These are phyloP conservation scores for Nothura maculosa DNA, from an alignment of 2,797 vertebrate genomes.

Conservation along the genomic window DNA sequence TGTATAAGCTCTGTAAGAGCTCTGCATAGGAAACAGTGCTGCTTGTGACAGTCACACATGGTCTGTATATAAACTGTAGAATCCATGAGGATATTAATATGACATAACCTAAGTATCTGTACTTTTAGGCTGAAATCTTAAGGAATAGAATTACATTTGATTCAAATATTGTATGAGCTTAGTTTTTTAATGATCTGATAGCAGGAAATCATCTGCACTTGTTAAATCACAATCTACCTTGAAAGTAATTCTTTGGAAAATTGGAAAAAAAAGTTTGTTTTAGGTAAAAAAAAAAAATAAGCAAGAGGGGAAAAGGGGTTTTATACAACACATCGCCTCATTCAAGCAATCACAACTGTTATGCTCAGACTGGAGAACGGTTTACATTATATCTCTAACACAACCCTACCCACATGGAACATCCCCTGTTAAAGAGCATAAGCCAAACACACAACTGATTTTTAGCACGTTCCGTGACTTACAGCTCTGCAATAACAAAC, in stretches of 20 bases:
- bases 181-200: neutral
- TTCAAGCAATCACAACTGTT: neutral
- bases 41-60: rapidly evolving
- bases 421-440: neutral
- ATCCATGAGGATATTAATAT: neutral
- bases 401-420: neutral
- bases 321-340: neutral
- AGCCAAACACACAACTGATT: neutral
- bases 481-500: neutral
- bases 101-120: neutral
- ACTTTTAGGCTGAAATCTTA: neutral
- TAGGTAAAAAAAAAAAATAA: neutral
- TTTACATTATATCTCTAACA: slow-evolving; percentile 16
- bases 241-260: neutral
- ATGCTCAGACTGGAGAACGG: neutral
- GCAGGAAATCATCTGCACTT: neutral
- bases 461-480: neutral
- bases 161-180: neutral
- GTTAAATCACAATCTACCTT: neutral
- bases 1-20: neutral
- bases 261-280: neutral
- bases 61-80: neutral
- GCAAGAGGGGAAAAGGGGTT: neutral
- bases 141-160: neutral
- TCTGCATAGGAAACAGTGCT: neutral